These are phyloP conservation scores for Ptychadena robeensis DNA, from an alignment of 2,797 vertebrate species.

Conservation along the genomic window DNA sequence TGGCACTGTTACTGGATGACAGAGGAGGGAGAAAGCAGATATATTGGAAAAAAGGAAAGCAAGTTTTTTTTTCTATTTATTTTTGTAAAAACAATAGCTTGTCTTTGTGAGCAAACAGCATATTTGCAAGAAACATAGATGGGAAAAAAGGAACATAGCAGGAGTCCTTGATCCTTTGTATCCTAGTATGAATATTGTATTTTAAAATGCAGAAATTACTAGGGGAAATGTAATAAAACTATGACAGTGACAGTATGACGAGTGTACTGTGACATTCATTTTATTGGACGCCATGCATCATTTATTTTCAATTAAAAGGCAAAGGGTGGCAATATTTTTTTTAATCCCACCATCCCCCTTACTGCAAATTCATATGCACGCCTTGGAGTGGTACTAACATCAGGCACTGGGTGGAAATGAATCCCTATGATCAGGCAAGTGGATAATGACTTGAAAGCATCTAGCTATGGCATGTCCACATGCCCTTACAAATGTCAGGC, in stretches of 20 bases:
- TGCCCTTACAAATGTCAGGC: conserved; percentile 50
- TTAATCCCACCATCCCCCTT: background rate
- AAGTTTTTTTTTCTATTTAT: conserved; percentile 23
- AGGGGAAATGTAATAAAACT: conserved; percentile 37
- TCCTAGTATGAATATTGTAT: conserved; percentile 27
- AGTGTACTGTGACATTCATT: conserved; percentile 67
- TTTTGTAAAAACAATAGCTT: conserved; percentile 30
- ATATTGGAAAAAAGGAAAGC: conserved; percentile 41
- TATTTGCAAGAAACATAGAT: conserved; percentile 18
- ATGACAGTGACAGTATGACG: conserved; percentile 50
- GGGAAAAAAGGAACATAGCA: conserved; percentile 11
- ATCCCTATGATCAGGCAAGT: conserved; percentile 40
- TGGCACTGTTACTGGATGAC: conserved; percentile 53
- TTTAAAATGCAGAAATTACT: conserved; percentile 55
- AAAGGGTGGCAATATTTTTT: conserved; percentile 15
- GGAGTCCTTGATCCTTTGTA: conserved; percentile 18
- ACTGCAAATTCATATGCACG: conserved; percentile 4
- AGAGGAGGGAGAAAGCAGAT: conserved; percentile 24
- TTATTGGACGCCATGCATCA: conserved; percentile 67
- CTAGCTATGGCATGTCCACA: conserved; percentile 30
- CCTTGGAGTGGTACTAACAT: conserved; percentile 23
- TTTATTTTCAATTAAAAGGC: conserved; percentile 74
- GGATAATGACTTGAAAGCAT: conserved; percentile 53
- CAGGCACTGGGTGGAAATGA: conserved; percentile 18
- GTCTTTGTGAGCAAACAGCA: conserved; percentile 1